Base-by-base conservation (phyloP, 2,113 vertebrate genomes). In the Cephalopholis sonnerati region DNA sequence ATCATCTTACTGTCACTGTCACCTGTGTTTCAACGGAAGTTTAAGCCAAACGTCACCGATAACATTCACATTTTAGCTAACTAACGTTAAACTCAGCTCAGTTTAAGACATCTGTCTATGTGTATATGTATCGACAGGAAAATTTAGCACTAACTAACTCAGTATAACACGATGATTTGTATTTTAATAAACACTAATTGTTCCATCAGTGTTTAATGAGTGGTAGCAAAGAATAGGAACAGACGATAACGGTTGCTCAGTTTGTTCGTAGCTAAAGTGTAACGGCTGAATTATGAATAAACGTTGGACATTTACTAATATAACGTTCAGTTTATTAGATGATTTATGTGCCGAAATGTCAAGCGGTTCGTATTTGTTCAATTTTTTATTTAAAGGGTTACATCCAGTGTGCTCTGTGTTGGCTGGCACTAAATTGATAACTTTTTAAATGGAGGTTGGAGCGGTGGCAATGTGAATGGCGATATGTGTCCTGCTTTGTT, bases 1-100 rank as follows among this genome's bases (percentile, higher is more conserved):
- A 6, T 62, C 0, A 17, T 6, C 0, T 2, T 0, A 4, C 1
- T 59, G 29, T 0, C 41, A 2, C 7, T 58, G 4, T 44, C 3
- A 15, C 0, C 0, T 0, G 12, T 0, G 24, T 63, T 88, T 36
- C 0, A 61, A 17, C 22, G 8, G 0, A 53, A 44, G 15, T 24
- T 61, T 18, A 25, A 7, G 20, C 41, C 27, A 32, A 68, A 66
- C 22, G 17, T 44, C 1, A 3, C 16, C 8, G 24, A 6, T 18
- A 32, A 64, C 50, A 10, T 2, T 16, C 18, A 12, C 0, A 65
- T 16, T 12, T 41, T 44, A 65, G 32, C 48, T 10, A 10, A 44
- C 41, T 44, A 7, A 36, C 32, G 32, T 36, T 36, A 36, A 36
- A 36, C 32, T 7, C 32, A 15, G 13, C 32, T 7, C 32, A 15